Conservation (phyloP, 2,797 vertebrate genomes). For the Rhabdophis nuchalis region DNA sequence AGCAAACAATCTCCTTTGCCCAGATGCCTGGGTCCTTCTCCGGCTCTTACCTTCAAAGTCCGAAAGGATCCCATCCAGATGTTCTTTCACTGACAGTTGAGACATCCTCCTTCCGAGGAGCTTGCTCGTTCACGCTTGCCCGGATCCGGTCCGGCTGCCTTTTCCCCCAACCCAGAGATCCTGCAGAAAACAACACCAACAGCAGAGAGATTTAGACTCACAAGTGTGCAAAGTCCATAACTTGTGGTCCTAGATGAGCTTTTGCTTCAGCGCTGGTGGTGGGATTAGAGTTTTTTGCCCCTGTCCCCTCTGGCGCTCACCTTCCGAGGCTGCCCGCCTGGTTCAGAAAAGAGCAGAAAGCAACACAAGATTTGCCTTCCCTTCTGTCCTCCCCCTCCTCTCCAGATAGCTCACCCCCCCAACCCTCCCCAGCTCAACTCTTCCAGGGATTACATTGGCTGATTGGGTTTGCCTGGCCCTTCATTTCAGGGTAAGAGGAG, state of each 20-base stretch:
- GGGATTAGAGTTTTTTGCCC: not conserved
- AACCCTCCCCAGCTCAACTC: not conserved
- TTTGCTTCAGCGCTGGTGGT: not conserved
- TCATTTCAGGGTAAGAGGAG: not conserved
- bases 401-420: not conserved
- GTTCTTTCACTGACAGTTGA: slow-evolving; percentile 81
- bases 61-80: slow-evolving; percentile 85
- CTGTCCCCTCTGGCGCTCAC: not conserved
- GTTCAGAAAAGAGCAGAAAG: not conserved
- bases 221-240: not conserved
- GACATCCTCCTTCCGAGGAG: slow-evolving; percentile 71
- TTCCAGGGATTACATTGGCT: slow-evolving; percentile 32
- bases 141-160: not conserved
- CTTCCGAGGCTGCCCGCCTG: not conserved
- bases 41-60: slow-evolving; percentile 82
- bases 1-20: not conserved
- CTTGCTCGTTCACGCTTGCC: not conserved
- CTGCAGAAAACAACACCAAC: not conserved
- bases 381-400: not conserved
- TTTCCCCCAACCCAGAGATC: not conserved
- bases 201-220: not conserved
- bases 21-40: too few relatives aligned
- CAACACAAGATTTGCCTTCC: not conserved
- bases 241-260: not conserved
- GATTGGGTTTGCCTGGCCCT: slow-evolving; percentile 8